These are phyloP conservation scores for Peucedramus taeniatus DNA, from an alignment of 2,113 vertebrate species.

Conservation along the genomic window DNA sequence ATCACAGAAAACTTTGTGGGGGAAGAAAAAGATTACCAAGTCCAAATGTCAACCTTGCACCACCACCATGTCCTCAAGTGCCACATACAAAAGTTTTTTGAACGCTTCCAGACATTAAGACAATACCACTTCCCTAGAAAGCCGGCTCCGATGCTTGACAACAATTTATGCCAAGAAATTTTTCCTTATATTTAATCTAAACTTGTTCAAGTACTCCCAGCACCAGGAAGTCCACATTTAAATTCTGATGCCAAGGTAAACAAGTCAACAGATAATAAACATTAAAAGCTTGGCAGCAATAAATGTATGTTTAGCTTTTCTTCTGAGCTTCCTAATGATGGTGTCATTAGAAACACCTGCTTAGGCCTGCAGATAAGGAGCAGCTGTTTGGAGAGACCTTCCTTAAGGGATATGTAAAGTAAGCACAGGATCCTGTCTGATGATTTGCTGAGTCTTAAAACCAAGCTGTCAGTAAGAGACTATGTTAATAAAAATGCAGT, in stretches of 20 bases:
- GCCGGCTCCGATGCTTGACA: not conserved
- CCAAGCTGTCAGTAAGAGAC: not conserved
- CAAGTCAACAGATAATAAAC: not conserved
- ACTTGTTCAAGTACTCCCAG: not conserved
- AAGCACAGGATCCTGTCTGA: not conserved
- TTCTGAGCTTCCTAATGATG: not conserved
- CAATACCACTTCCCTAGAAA: not conserved
- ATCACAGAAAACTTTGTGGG: not conserved
- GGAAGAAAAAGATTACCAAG: not conserved
- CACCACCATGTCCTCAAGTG: not conserved
- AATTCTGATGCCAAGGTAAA: not conserved
- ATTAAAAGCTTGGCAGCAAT: not conserved
- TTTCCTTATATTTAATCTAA: not conserved
- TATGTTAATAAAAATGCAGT: not conserved
- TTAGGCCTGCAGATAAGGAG: not conserved
- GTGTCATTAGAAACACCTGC: not conserved
- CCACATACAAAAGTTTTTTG: not conserved
- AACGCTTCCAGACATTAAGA: not conserved
- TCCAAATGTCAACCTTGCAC: fast-evolving
- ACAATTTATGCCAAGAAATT: not conserved
- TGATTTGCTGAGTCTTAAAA: not conserved
- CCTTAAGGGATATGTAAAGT: not conserved
- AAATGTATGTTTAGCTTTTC: not conserved
- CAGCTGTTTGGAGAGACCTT: not conserved
- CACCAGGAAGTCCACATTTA: not conserved